Conservation (phyloP, 2,888 invertebrate genomes). For the Macaria liturata region DNA sequence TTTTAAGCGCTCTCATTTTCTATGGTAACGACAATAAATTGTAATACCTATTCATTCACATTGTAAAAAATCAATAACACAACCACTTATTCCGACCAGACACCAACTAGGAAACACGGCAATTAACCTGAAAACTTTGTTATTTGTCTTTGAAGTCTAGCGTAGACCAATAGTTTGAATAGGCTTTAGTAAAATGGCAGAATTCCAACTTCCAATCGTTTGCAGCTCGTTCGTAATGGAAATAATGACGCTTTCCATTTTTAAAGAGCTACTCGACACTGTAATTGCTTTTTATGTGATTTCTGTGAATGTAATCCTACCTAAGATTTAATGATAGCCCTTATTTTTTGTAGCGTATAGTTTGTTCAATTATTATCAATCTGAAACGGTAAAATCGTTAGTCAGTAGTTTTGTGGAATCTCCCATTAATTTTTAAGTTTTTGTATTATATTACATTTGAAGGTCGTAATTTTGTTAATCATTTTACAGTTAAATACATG, state of each 20-base stretch:
- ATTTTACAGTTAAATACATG: too few relatives aligned
- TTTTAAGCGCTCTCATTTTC: too few relatives aligned
- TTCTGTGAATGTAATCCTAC: too few relatives aligned
- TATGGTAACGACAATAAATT: too few relatives aligned
- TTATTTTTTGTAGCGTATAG: too few relatives aligned
- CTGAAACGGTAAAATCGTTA: too few relatives aligned
- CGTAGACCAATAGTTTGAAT: slow-evolving; percentile 16
- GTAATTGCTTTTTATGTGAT: not conserved
- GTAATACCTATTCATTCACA: not conserved
- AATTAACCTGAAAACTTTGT: slow-evolving; percentile 21
- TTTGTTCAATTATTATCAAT: too few relatives aligned
- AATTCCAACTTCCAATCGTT: slow-evolving; percentile 14
- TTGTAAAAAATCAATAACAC: slow-evolving; percentile 17
- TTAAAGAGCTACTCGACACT: not conserved
- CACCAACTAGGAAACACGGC: slow-evolving; percentile 10
- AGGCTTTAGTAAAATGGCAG: slow-evolving; percentile 10
- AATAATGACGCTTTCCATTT: slow-evolving; percentile 7
- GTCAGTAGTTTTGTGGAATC: too few relatives aligned
- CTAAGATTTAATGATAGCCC: too few relatives aligned
- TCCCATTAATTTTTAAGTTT: too few relatives aligned
- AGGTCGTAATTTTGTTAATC: too few relatives aligned
- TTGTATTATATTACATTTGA: too few relatives aligned
- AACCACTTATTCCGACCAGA: slow-evolving; percentile 13
- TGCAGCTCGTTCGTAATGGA: slow-evolving; percentile 14
- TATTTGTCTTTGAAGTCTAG: slow-evolving; percentile 6